phyloP scores from a whole-genome alignment of 2,888 invertebrate genomes.

The Drosophila birchii region DNA sequence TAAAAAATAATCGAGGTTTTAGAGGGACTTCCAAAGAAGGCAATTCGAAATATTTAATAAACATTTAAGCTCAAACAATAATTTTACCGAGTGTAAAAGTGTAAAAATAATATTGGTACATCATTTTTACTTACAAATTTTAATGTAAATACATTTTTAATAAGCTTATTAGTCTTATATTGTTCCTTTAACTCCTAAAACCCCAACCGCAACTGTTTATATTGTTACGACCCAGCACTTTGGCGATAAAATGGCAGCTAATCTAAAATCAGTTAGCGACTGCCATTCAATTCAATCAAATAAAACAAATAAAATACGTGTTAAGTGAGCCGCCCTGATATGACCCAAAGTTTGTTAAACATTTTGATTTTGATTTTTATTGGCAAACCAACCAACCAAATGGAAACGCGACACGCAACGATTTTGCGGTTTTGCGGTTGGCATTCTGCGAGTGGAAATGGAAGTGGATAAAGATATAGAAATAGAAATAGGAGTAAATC shows the following conservation, averaged over 20 bases:
- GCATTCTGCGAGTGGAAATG: slow-evolving; percentile 30
- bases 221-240: neutral
- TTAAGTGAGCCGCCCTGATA: slow-evolving; percentile 22
- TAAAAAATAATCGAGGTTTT: neutral
- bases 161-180: no score
- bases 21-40: neutral
- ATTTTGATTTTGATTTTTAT: slow-evolving; percentile 43
- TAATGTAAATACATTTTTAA: no score
- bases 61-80: neutral
- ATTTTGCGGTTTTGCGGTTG: slow-evolving; percentile 32
- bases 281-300: slow-evolving; percentile 70
- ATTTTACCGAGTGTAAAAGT: neutral
- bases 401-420: slow-evolving; percentile 62
- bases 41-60: neutral
- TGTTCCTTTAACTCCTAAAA: neutral
- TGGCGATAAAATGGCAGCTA: slow-evolving; percentile 41
- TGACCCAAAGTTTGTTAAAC: slow-evolving; percentile 41
- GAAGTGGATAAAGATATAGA: slow-evolving; percentile 27
- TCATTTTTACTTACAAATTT: no score
- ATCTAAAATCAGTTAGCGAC: slow-evolving; percentile 63
- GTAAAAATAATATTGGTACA: neutral
- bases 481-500: slow-evolving; percentile 25
- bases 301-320: slow-evolving; percentile 55
- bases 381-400: slow-evolving; percentile 45
- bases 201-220: neutral